Conservation (phyloP, 2,113 vertebrate species). For the Gorilla gorilla region DNA sequence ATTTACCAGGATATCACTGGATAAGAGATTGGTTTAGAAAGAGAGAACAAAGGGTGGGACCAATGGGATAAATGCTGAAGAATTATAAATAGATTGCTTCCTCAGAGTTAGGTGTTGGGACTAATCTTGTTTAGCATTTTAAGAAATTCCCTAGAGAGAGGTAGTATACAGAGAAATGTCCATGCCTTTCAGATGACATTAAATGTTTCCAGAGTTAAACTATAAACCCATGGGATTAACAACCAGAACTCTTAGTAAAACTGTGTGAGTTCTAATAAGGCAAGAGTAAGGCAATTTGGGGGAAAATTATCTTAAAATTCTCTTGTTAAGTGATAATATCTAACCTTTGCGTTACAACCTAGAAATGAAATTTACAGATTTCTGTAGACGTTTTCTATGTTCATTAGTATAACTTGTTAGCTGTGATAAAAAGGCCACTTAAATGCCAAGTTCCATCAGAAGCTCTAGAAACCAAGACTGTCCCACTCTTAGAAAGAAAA, state of each 20-base stretch:
- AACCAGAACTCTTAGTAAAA: background rate
- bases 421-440: background rate
- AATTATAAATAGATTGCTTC: background rate
- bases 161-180: background rate
- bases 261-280: background rate
- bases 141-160: background rate
- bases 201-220: background rate
- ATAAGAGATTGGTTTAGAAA: background rate
- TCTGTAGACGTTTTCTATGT: background rate
- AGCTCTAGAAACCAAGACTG: slow-evolving; percentile 1
- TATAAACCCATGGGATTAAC: background rate
- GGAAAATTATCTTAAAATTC: background rate
- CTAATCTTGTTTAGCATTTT: slow-evolving; percentile 21
- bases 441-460: background rate
- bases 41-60: background rate
- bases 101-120: background rate
- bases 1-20: background rate
- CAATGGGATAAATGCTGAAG: background rate
- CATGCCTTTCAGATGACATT: background rate
- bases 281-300: background rate
- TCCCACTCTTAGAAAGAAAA: background rate
- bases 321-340: background rate
- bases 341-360: background rate
- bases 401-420: background rate
- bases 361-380: slow-evolving; percentile 13